phyloP scores from a whole-genome alignment of 2,888 invertebrate species.

The Ischnus inquisitorius region DNA sequence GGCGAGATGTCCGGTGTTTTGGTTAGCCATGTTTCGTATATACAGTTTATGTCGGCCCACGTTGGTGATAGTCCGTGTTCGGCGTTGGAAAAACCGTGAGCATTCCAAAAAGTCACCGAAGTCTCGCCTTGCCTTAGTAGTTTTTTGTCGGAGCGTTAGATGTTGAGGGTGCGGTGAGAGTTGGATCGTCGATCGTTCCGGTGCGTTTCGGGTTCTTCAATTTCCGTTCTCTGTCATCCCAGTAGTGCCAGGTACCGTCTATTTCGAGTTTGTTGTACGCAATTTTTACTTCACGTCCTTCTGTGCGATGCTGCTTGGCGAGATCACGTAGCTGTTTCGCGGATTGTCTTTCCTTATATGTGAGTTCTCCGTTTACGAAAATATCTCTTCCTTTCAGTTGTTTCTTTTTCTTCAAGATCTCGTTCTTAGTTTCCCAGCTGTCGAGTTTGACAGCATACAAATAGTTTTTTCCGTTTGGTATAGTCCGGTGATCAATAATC shows the following conservation, averaged over 20 bases:
- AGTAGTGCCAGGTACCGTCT: not conserved
- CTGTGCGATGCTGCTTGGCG: too few relatives aligned
- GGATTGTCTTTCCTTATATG: constrained; percentile 26
- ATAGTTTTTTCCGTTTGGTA: constrained; percentile 9
- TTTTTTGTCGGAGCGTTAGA: constrained; percentile 22
- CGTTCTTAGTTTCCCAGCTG: constrained; percentile 36
- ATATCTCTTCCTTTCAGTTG: constrained; percentile 15
- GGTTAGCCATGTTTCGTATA: constrained; percentile 14
- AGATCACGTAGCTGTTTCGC: too few relatives aligned
- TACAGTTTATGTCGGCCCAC: constrained; percentile 9
- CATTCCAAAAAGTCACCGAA: constrained; percentile 21
- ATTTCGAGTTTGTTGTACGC: constrained; percentile 4
- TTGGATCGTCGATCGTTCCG: not conserved
- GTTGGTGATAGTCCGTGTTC: not conserved
- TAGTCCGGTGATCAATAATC: not conserved
- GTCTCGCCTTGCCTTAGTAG: constrained; percentile 10
- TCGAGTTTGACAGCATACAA: constrained; percentile 37
- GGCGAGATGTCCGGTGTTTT: constrained; percentile 1
- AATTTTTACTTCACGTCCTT: constrained; percentile 8
- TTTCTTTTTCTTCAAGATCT: constrained; percentile 33
- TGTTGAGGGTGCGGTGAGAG: not conserved
- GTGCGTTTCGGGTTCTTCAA: not conserved
- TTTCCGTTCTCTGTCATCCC: not conserved
- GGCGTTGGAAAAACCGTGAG: constrained; percentile 9
- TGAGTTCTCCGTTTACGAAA: constrained; percentile 33